Base-by-base conservation (phyloP, 2,113 vertebrate genomes). In the Phasianus colchicus region DNA sequence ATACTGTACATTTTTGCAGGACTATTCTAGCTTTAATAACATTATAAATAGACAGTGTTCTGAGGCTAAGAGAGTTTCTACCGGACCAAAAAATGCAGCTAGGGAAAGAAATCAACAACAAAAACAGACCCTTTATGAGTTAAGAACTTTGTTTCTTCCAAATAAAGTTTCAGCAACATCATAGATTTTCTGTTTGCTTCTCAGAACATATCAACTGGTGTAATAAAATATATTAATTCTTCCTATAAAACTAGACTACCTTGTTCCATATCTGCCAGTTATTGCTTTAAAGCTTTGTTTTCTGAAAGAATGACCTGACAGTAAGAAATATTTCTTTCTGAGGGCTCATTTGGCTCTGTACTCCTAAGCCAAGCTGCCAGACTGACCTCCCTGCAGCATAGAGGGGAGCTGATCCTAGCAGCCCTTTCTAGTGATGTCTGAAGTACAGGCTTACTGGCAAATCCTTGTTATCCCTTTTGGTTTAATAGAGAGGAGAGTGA, bases 311-410 rank as follows among this genome's bases (percentile, higher is more conserved):
- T 88, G 72, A 86, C 57, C 13, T 64, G 47, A 69, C 15, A 82
- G 21, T 20, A 76, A 34, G 27, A 93, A 84, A 69, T 75, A 78
- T 72, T 94, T 91, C n/a, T 92, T 88, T 82, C 42, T 75, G 57
- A 69, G 36, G 16, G 30, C 85, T 79, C 55, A 47, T 88, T 86
- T 92, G 21, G 45, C 52, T 88, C 65, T 5, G 1, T 30, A 90
- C 38, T 55, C 29, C 52, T 25, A 55, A 55, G 27, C 17, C 17
- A 48, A 20, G 15, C 40, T 87, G 29, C 30, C 36, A 43, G 50
- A 38, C 32, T 67, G 80, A 82, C 43, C 86, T 85, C 84, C 76
- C 13, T 73, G n/a, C 38, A 82, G 65, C 65, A 65, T 72, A 60
- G 70, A 60, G 50, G 64, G 48, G 60, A 90, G 36, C 24, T 64